phyloP scores from a whole-genome alignment of 2,113 vertebrate genomes.

The Cygnus atratus region DNA sequence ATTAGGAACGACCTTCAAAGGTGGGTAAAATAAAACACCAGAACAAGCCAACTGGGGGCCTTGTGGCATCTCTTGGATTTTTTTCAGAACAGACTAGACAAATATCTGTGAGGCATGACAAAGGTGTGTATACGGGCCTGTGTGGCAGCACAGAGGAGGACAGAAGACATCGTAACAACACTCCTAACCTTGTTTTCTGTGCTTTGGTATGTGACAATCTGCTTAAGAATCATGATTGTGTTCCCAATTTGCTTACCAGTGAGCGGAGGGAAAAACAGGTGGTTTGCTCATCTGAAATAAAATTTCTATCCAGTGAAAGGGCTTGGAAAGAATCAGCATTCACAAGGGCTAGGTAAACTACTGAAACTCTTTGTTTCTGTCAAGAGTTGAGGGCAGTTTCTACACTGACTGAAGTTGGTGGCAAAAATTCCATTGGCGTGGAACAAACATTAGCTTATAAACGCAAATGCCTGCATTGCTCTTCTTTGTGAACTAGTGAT shows the following conservation, averaged over 20 bases:
- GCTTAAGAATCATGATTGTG: background rate
- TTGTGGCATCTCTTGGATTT: background rate
- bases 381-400: background rate
- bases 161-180: background rate
- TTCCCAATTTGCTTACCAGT: background rate
- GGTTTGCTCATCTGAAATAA: background rate
- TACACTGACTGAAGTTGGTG: background rate
- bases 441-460: background rate
- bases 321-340: background rate
- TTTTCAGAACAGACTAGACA: background rate
- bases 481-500: background rate
- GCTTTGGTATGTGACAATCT: background rate
- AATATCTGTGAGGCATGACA: background rate
- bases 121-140: background rate
- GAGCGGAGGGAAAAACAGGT: background rate
- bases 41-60: background rate
- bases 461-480: background rate
- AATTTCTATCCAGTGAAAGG: background rate
- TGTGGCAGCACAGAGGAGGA: background rate
- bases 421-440: background rate
- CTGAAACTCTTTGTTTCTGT: background rate
- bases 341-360: background rate
- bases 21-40: background rate
- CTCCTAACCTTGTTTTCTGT: background rate
- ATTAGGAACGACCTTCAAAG: background rate